Conservation (phyloP, 2,888 invertebrate genomes). For the Leptinotarsa juncta region DNA sequence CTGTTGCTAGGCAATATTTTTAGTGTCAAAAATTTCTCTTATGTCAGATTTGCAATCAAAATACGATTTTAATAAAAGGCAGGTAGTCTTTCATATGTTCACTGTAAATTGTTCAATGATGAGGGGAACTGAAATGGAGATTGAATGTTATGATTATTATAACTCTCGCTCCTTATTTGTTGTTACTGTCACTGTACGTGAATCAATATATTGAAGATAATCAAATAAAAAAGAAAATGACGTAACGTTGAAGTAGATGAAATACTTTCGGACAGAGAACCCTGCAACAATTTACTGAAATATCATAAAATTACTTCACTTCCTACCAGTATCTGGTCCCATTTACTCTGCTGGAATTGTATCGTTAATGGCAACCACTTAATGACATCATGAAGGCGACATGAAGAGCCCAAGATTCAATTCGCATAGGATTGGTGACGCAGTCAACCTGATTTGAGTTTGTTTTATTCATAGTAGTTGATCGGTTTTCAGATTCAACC, state of each 20-base stretch:
- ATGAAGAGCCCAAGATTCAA: conserved; percentile 27
- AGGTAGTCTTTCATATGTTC: background rate
- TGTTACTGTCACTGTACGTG: too few species aligned
- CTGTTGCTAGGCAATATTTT: too few species aligned
- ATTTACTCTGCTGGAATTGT: conserved; percentile 1
- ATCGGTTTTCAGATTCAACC: conserved; percentile 48
- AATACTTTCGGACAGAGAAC: too few species aligned
- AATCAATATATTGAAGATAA: too few species aligned
- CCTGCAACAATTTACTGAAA: background rate
- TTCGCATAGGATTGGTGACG: conserved; percentile 19
- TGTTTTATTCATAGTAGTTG: conserved; percentile 37
- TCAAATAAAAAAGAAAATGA: too few species aligned
- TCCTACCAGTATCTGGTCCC: background rate
- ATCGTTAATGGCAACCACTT: background rate
- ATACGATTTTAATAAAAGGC: background rate
- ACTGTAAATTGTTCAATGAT: too few species aligned
- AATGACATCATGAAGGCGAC: conserved; percentile 16
- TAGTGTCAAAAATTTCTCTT: too few species aligned
- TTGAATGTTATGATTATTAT: too few species aligned
- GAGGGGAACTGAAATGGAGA: too few species aligned
- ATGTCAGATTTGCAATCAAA: background rate
- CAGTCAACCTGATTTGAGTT: conserved; percentile 29
- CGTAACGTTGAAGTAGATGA: too few species aligned
- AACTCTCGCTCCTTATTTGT: too few species aligned
- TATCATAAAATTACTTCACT: background rate